Evolutionary conservation across 53 echinoderm and acorn worm genomes (phyloP).

Genomic region (Zoroaster sp.): DNA sequence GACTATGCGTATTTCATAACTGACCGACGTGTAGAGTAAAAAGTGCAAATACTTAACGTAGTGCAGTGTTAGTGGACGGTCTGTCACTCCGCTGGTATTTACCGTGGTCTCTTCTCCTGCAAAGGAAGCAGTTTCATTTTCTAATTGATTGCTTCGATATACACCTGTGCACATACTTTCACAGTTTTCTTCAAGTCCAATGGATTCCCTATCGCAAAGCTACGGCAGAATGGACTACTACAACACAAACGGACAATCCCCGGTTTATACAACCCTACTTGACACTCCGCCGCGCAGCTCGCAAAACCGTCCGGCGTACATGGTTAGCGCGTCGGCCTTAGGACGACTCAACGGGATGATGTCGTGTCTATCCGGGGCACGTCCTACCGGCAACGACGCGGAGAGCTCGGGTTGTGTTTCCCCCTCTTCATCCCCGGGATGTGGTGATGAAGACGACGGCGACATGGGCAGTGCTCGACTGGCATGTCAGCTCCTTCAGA

Average conservation of each 20-base stretch:
- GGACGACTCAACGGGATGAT: slow-evolving; percentile 54
- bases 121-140: too few species aligned
- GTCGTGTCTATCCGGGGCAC: slow-evolving; percentile 35
- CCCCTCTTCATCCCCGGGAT: not conserved
- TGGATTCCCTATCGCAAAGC: slow-evolving; percentile 39
- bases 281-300: slow-evolving; percentile 5
- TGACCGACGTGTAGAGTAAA: too few species aligned
- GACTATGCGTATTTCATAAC: too few species aligned
- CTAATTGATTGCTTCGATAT: too few species aligned
- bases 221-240: slow-evolving; percentile 37
- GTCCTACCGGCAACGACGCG: not conserved
- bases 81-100: too few species aligned
- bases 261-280: slow-evolving; percentile 15
- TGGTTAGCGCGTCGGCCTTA: slow-evolving; percentile 51
- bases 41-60: too few species aligned
- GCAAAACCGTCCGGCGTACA: slow-evolving; percentile 22
- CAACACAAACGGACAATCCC: slow-evolving; percentile 2
- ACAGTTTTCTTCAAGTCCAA: not conserved
- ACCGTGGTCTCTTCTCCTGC: too few species aligned
- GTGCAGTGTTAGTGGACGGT: too few species aligned
- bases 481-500: not conserved
- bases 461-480: not conserved
- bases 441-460: not conserved
- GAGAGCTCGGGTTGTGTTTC: not conserved
- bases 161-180: not conserved